A percentile compares a stretch with the other conserved stretches of the same genome.
phyloP scores from a whole-genome alignment of 2,797 vertebrate species.

The Epinephelus awoara region DNA sequence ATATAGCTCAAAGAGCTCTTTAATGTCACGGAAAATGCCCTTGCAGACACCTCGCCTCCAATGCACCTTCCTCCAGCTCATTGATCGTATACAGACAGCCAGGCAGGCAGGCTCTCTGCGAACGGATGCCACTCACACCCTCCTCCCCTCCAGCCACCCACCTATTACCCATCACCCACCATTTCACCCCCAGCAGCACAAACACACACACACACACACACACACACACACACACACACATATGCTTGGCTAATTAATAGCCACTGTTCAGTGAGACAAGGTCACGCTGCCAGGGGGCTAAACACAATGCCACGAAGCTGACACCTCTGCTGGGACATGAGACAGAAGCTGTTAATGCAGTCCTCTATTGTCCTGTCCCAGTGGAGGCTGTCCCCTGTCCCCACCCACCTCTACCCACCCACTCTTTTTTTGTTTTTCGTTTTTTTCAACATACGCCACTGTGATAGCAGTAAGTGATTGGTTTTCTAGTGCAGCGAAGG shows the following conservation, averaged over 20 bases:
- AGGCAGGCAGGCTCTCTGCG: constrained; percentile 47
- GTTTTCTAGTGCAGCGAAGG: constrained; percentile 40
- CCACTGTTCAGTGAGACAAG: constrained; percentile 77
- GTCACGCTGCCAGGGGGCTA: constrained; percentile 72
- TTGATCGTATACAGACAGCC: constrained; percentile 66
- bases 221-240: constrained; percentile 34
- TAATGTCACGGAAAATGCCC: constrained; percentile 61
- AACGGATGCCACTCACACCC: constrained; percentile 52
- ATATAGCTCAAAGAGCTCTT: constrained; percentile 69
- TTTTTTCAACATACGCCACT: not conserved
- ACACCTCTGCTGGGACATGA: constrained; percentile 63
- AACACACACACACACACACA: constrained; percentile 20
- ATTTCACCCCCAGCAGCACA: constrained; percentile 5
- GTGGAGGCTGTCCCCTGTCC: constrained; percentile 23
- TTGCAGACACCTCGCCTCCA: constrained; percentile 43
- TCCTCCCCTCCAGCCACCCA: constrained; percentile 20
- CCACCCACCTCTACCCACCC: constrained; percentile 5
- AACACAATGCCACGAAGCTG: constrained; percentile 72
- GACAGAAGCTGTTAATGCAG: constrained; percentile 62
- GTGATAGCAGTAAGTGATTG: constrained; percentile 21
- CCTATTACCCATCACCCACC: constrained; percentile 21
- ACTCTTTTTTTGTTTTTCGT: not conserved
- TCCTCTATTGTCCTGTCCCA: constrained; percentile 56
- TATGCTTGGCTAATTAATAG: constrained; percentile 82
- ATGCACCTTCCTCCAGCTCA: constrained; percentile 55